These are phyloP conservation scores for Rattus norvegicus DNA, from an alignment of 2,113 vertebrate species.

Conservation along the genomic window GRCr8 NC_086021.1:152554001-152554500, in stretches of 20 bases:
- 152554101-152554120: background rate
- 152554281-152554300: background rate
- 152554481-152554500: background rate
- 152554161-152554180: background rate
- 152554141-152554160: background rate
- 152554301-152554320: background rate
- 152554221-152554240: background rate
- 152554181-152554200: background rate
- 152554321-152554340: background rate
- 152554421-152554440: conserved; percentile 15
- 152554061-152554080: background rate
- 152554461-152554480: background rate
- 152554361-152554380: conserved; percentile 17
- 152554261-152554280: background rate
- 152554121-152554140: background rate
- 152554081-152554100: background rate
- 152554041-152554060: background rate
- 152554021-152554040: background rate
- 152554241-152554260: background rate
- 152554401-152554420: background rate
- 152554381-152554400: conserved; percentile 1
- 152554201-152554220: background rate
- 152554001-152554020: background rate
- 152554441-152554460: background rate
- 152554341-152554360: background rate